Evolutionary conservation across 92 coral and sea anemone species (phyloP), one percentile per base, ranked within the genome.

Genomic region (Hydrozoanthus gracilis): DNA sequence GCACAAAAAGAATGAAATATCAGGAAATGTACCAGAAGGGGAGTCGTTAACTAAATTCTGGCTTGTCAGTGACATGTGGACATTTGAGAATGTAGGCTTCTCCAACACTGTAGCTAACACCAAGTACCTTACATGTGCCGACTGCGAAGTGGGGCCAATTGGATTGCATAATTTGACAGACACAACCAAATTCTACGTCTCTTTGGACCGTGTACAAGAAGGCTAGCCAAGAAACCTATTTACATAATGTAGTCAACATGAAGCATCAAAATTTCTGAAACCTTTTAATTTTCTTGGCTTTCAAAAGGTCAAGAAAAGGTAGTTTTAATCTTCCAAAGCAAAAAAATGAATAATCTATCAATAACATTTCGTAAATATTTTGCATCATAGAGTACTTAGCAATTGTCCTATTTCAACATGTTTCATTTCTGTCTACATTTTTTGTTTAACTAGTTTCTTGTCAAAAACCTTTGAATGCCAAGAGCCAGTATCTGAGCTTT

Each of bases 71-170:
- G 98, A 93, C 62, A 96, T 96, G 99, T 95, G 91, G 88, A 91
- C 95, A 35, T 96, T 96, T 92, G 99, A 96, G 89, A 96, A 96
- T 87, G 99, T 96, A 65, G 99, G 99, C 11, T 96, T 96, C 88
- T 96, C 99, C 27, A 92, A 95, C 83, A 96, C 96, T 54, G 99
- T 96, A 49, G 88, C 90, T 51, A 86, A 94, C 66, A 92, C 94
- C 68, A 96, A 96, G 91, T 96, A 96, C 78, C 89, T 96, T 46
- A 92, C 93, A 44, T 96, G 99, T 82, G 99, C 99, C 0, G 99
- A 96, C 77, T 96, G 99, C 88, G 99, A 96, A 73, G 82, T 94
- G 74, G 99, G 99, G 50, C 99, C 99, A 61, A 95, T 96, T 64
- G 99, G 99, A 48, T 96, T 96, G 98, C 96, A 93, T 51, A 93